Evolutionary conservation across 1,140 invertebrate genomes (phyloP), one percentile per base, ranked within the genome.

Genomic region (Drosophila triauraria): DNA sequence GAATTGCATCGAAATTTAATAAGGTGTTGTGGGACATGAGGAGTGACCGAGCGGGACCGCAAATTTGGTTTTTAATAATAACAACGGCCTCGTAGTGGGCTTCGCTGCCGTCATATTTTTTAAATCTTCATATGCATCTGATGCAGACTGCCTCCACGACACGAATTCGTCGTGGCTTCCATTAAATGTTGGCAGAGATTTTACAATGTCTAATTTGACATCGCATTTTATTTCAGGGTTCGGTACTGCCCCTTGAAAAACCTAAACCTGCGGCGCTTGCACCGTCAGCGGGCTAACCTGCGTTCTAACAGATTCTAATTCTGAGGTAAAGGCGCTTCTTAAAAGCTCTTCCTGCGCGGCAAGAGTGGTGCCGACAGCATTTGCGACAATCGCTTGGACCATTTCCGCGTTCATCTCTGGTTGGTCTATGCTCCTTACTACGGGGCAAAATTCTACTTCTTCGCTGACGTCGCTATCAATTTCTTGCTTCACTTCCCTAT

Each of bases 151-250:
- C 27, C 46, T 23, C 17, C 57, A 59, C 13, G 25, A 59, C 13
- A 59, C 57, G 3, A 46, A 59, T 2, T 59, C 57, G 3, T 59
- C 30, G 20, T 50, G 58, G 17, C 27, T 47, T 47, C 58, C 63
- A 44, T 17, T 54, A 46, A 71, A 64, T 2, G 43, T 23, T 3
- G 60, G 68, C 17, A 71, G 38, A 3, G 68, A 71, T 15, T 72
- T 64, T 25, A 65, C 46, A 9, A 72, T 58, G 20, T 65, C 70
- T 8, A 60, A 44, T 12, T 40, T 54, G 13, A 67, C 40, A 35
- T 74, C 62, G 25, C 70, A 74, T 32, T 2, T 67, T 46, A 67
- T 3, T 15, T 1, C 25, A 23, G 53, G 44, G 53, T 72, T 9
- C 1, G 46, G 46, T 17, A 27, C 40, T 42, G 10, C 53, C 9